These are phyloP conservation scores for Lepidothrix coronata DNA, from an alignment of 2,113 vertebrate genomes.

Conservation along the genomic window DNA sequence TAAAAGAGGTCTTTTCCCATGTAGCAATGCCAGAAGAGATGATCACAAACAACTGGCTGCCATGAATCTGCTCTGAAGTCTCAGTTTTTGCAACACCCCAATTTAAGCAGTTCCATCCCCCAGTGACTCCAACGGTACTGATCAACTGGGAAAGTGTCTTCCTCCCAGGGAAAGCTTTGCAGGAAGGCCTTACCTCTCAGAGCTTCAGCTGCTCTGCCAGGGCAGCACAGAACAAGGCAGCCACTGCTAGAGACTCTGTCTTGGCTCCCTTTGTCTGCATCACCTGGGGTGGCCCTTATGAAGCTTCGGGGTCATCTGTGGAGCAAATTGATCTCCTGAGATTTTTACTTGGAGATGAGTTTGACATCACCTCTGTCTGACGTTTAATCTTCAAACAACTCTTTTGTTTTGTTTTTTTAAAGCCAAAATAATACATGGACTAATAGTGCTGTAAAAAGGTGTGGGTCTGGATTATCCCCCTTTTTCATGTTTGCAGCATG, in stretches of 20 bases:
- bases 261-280: not conserved
- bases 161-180: not conserved
- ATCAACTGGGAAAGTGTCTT: rapidly evolving
- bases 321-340: not conserved
- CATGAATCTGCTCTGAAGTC: constrained; percentile 9
- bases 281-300: not conserved
- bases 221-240: not conserved
- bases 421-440: not conserved
- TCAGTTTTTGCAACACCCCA: not conserved
- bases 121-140: not conserved
- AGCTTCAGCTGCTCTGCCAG: not conserved
- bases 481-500: not conserved
- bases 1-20: constrained; percentile 9
- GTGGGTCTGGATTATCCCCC: not conserved
- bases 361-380: not conserved
- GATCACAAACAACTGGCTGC: constrained; percentile 35
- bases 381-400: not conserved
- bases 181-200: not conserved
- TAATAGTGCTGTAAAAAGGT: not conserved
- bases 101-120: constrained; percentile 2
- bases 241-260: not conserved
- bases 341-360: not conserved
- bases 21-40: constrained; percentile 9
- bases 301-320: rapidly evolving
- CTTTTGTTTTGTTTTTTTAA: not conserved